Evolutionary conservation across 1,140 invertebrate species (phyloP).

Genomic region (Odontomachus brunneus): DNA sequence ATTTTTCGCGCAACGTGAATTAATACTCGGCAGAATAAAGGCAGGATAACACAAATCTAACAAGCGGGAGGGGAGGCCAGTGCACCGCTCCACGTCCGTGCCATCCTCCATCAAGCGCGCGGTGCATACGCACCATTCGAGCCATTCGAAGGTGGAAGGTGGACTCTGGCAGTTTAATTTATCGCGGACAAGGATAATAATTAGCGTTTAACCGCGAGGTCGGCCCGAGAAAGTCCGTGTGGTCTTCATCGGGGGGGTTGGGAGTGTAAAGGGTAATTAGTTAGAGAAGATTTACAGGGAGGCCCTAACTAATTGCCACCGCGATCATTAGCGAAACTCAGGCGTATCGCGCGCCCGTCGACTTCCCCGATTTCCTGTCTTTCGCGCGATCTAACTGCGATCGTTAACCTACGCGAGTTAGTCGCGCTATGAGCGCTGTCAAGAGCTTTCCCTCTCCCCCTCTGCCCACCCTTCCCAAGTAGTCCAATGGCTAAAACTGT

Average conservation of each 20-base stretch:
- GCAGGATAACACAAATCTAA: slow-evolving; percentile 53
- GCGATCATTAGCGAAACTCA: slow-evolving; percentile 77
- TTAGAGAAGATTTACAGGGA: slow-evolving; percentile 77
- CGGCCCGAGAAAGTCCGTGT: slow-evolving; percentile 68
- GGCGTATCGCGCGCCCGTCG: slow-evolving; percentile 47
- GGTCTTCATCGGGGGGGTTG: slow-evolving; percentile 73
- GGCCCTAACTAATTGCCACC: slow-evolving; percentile 77
- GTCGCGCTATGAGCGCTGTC: not conserved
- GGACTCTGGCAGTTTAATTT: slow-evolving; percentile 77
- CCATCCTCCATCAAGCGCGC: slow-evolving; percentile 43
- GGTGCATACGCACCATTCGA: slow-evolving; percentile 45
- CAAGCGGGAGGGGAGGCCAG: slow-evolving; percentile 42
- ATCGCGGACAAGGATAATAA: slow-evolving; percentile 79
- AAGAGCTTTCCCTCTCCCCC: not conserved
- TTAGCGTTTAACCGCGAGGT: slow-evolving; percentile 79
- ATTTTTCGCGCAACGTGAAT: slow-evolving; percentile 48
- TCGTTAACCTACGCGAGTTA: slow-evolving; percentile 20
- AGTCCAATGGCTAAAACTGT: slow-evolving; percentile 38
- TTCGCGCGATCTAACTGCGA: slow-evolving; percentile 21
- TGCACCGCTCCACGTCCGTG: slow-evolving; percentile 37
- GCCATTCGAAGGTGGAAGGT: slow-evolving; percentile 59
- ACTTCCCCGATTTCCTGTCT: slow-evolving; percentile 11
- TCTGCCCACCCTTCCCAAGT: not conserved
- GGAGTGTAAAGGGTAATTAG: slow-evolving; percentile 79
- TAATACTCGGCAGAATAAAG: slow-evolving; percentile 44